Conservation (phyloP, 1,140 invertebrate genomes). For the Drosophila murphyi region DNA sequence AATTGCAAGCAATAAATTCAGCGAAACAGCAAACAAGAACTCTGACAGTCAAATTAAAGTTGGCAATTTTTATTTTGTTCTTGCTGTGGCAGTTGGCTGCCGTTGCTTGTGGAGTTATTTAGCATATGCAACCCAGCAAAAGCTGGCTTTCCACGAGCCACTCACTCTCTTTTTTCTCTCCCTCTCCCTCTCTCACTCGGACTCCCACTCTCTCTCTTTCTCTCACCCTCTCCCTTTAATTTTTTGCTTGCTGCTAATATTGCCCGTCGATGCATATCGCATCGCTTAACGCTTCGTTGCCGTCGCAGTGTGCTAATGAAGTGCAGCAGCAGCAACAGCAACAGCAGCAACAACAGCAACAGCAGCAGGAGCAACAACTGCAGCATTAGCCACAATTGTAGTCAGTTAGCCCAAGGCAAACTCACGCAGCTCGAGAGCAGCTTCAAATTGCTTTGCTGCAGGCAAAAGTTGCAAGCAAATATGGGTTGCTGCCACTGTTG, state of each 20-base stretch:
- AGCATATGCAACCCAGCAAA: slow-evolving; percentile 50
- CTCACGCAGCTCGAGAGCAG: slow-evolving; percentile 45
- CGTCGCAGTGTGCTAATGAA: slow-evolving; percentile 67
- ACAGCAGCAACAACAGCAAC: slow-evolving; percentile 13
- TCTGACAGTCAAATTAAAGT: slow-evolving; percentile 74
- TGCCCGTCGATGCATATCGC: slow-evolving; percentile 59
- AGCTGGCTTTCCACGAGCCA: slow-evolving; percentile 25
- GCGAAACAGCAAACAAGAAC: slow-evolving; percentile 38
- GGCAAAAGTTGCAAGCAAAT: not conserved
- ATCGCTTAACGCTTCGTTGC: slow-evolving; percentile 67
- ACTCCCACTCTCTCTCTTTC: not conserved
- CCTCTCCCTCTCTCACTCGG: not conserved
- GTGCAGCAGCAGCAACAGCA: slow-evolving; percentile 46
- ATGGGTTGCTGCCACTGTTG: not conserved
- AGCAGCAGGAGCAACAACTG: slow-evolving; percentile 24
- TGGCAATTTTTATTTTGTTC: slow-evolving; percentile 31
- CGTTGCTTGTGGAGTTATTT: slow-evolving; percentile 34
- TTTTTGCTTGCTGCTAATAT: slow-evolving; percentile 5
- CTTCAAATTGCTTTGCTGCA: slow-evolving; percentile 6
- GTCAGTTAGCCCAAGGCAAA: slow-evolving; percentile 8
- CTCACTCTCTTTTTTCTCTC: not conserved
- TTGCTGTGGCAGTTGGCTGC: slow-evolving; percentile 22
- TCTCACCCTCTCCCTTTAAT: slow-evolving; percentile 40
- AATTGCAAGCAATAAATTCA: slow-evolving; percentile 63
- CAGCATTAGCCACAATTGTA: slow-evolving; percentile 42